Percentiles rank a stretch among this genome's conserved stretches.
Conservation (phyloP, 2,888 invertebrate species). For the Hololepta plana region DNA sequence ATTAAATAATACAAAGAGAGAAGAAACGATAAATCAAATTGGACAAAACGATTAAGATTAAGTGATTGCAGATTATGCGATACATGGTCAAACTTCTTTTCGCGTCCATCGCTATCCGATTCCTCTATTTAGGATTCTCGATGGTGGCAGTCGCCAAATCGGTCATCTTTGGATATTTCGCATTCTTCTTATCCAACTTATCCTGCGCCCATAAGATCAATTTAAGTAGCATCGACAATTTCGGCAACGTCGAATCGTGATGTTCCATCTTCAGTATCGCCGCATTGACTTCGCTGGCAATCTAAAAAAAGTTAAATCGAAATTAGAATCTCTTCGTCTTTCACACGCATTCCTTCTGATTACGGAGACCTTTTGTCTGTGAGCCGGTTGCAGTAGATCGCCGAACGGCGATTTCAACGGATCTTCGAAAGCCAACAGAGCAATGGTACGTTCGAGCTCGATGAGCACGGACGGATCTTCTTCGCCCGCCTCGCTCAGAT, state of each 20-base stretch:
- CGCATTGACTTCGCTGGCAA: constrained; percentile 93
- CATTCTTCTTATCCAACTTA: constrained; percentile 83
- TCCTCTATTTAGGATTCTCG: constrained; percentile 49
- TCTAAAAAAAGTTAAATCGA: constrained; percentile 32
- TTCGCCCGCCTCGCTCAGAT: constrained; percentile 78
- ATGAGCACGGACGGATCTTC: constrained; percentile 50
- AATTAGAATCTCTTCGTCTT: constrained; percentile 1
- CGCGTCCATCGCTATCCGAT: background rate
- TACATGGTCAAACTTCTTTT: background rate
- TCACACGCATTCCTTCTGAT: background rate
- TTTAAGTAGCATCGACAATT: constrained; percentile 78
- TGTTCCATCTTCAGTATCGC: constrained; percentile 93
- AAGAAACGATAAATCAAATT: too few relatives aligned
- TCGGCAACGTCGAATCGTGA: constrained; percentile 76
- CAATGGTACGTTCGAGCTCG: constrained; percentile 85
- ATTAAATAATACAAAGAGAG: too few relatives aligned
- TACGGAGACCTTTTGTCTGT: constrained; percentile 91
- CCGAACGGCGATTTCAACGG: constrained; percentile 90
- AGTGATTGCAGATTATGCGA: background rate
- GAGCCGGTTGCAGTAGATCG: constrained; percentile 80
- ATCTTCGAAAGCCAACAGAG: constrained; percentile 90
- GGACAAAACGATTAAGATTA: too few relatives aligned
- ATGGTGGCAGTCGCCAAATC: constrained; percentile 74
- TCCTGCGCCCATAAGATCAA: constrained; percentile 93
- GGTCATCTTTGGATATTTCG: constrained; percentile 91